Evolutionary conservation across 2,113 vertebrate genomes (phyloP).

Genomic region (Cichladusa arquata): DNA sequence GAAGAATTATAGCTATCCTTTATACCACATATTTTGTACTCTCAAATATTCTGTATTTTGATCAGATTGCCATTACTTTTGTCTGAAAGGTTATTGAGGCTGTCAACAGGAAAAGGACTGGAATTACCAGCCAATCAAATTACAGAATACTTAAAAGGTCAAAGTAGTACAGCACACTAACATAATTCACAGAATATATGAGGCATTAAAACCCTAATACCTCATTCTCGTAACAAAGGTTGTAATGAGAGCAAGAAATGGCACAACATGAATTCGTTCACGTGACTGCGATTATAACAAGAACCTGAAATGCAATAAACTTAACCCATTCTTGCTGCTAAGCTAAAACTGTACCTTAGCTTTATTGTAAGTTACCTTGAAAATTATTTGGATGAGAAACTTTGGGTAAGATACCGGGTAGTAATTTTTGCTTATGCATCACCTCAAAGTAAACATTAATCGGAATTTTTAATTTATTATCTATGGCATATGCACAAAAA

Average conservation of each 20-base stretch:
- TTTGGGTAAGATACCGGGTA: background rate
- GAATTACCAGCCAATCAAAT: conserved; percentile 67
- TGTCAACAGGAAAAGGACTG: conserved; percentile 59
- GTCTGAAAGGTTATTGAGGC: conserved; percentile 50
- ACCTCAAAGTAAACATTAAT: background rate
- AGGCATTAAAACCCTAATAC: conserved; percentile 69
- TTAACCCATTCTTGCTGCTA: conserved; percentile 60
- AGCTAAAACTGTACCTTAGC: background rate
- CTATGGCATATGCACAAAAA: background rate
- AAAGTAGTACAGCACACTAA: conserved; percentile 55
- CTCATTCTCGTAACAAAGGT: conserved; percentile 63
- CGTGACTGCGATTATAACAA: conserved; percentile 47
- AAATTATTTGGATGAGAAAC: background rate
- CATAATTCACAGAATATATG: conserved; percentile 63
- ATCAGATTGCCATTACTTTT: conserved; percentile 48
- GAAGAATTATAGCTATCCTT: background rate
- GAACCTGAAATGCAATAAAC: conserved; percentile 66
- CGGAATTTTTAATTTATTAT: background rate
- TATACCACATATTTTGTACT: background rate
- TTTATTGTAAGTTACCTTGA: background rate
- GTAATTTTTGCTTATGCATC: background rate
- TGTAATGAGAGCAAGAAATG: conserved; percentile 69
- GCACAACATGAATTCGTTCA: conserved; percentile 63
- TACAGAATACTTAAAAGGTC: conserved; percentile 64
- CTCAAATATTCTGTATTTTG: conserved; percentile 49